Evolutionary conservation across 2,113 vertebrate species (phyloP), one percentile per base, ranked within the genome.

Genomic region (Sinocyclocheilus grahami): DNA sequence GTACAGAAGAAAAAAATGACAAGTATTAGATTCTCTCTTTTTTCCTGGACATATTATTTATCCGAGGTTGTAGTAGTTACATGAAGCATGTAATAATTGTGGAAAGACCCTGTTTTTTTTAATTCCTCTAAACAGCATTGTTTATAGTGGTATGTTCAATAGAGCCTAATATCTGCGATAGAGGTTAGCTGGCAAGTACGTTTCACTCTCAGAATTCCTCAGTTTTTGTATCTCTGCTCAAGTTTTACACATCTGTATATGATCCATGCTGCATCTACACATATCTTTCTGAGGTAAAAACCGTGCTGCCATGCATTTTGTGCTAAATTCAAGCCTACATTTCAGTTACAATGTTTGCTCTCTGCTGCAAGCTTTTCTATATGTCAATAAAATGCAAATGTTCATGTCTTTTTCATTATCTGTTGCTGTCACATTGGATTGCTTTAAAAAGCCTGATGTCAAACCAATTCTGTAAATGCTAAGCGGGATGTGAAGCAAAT

Each of bases 281-380:
- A 83, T 51, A 87, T 63, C 75, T 71, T 22, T 39, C 74, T 60
- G 77, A 65, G 74, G 82, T 85, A 27, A 12, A 12, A 42, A 72
- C 4, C 4, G 80, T 89, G 88, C 88, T 90, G 90, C 86, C 78
- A 58, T 87, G 87, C 86, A 81, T 85, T 88, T 77, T 87, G 90
- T 87, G 55, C 86, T 72, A 46, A 58, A 58, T 33, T 48, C 37
- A 51, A 81, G 37, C 42, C 24, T 37, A 63, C n/a, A 75, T 33
- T 74, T 84, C 51, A 75, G 48, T 76, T 46, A 53, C 82, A 27
- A 69, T 58, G 13, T 80, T 86, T 81, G 27, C 75, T 53, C 65
- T 76, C 79, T 89, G 83, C 69, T 90, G 60, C 48, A 77, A 65
- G 63, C 53, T 79, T 69, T 89, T 71, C 79, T 42, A 33, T 42